phyloP scores from a whole-genome alignment of 2,113 vertebrate genomes.

The Coracopsis vasa region DNA sequence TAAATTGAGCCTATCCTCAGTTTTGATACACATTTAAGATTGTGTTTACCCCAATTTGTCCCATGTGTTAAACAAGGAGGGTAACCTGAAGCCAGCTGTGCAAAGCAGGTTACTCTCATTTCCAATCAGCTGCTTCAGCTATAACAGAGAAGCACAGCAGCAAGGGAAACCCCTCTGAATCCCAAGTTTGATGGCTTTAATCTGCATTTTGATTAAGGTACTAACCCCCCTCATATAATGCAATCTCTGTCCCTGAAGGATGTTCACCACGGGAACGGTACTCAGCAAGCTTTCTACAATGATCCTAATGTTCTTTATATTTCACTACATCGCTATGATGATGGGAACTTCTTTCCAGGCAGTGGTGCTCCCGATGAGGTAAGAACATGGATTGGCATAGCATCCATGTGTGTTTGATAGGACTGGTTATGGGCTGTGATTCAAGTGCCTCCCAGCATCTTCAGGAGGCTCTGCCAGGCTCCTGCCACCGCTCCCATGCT shows the following conservation, averaged over 20 bases:
- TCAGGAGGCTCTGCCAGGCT: background rate
- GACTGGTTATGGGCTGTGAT: background rate
- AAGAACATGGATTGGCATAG: background rate
- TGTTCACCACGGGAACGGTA: conserved; percentile 84
- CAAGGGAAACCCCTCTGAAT: background rate
- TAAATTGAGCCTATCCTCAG: background rate
- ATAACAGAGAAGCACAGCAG: background rate
- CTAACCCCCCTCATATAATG: background rate
- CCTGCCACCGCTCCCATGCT: background rate
- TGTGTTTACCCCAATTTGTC: background rate
- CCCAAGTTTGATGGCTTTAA: background rate
- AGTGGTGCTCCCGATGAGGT: conserved; percentile 97
- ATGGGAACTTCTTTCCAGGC: conserved; percentile 98
- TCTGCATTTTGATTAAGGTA: background rate
- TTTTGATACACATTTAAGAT: accelerated
- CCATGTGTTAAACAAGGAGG: background rate
- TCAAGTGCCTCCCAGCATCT: background rate
- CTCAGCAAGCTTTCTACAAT: conserved; percentile 92
- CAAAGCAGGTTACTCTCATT: background rate
- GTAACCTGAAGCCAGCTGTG: background rate
- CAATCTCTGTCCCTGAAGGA: conserved; percentile 63
- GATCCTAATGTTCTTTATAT: conserved; percentile 92
- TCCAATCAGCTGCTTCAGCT: background rate
- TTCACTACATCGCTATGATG: conserved; percentile 95
- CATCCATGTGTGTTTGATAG: accelerated